Base-by-base conservation (phyloP, 2,888 invertebrate species). In the Clostera curtula region DNA sequence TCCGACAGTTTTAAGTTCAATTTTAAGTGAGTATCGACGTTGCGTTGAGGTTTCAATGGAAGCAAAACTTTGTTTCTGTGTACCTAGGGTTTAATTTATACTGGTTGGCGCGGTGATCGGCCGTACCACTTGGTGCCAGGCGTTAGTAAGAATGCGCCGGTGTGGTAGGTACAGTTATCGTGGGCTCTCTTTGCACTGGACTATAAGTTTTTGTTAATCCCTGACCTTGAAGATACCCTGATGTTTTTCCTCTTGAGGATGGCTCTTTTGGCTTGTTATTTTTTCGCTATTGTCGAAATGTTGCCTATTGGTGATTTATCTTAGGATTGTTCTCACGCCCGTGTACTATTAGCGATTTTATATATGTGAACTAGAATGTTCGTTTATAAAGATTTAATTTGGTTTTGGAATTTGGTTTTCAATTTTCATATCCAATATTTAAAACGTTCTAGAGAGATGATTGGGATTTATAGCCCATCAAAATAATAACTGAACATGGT, bases 41-140 rank as follows among this genome's bases (percentile, higher is more conserved):
- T 13, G 12, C 9, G 8, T 12, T 13, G 19, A 23, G 22, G n/a
- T n/a, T n/a, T n/a, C n/a, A n/a, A n/a, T n/a, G n/a, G n/a, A n/a
- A n/a, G n/a, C 29, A 29, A 33, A 37, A 25, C 19, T 19, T 19
- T 4, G 9, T 4, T 20, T 20, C 5, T 19, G 4, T 9, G 6
- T 10, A 4, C 11, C 11, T 22, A 24, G 34, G 24, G 25, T 24
- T 27, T 21, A 15, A 17, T 10, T 27, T 25, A 12, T 6, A 9
- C 17, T 18, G n/a, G n/a, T n/a, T n/a, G n/a, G n/a, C n/a, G 21
- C 21, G 13, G 44, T 40, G 39, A 37, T 27, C 30, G 37, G 38
- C 50, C 58, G 77, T 77, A 67, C 74, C 76, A 71, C 52, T 43
- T 62, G 40, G 77, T 77, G 60, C 75, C 77, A 68, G 73, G 68